Percentiles rank a stretch among this genome's conserved stretches.
Evolutionary conservation across 1,140 invertebrate species (phyloP).

Genomic region (Drosophila dunni): DNA sequence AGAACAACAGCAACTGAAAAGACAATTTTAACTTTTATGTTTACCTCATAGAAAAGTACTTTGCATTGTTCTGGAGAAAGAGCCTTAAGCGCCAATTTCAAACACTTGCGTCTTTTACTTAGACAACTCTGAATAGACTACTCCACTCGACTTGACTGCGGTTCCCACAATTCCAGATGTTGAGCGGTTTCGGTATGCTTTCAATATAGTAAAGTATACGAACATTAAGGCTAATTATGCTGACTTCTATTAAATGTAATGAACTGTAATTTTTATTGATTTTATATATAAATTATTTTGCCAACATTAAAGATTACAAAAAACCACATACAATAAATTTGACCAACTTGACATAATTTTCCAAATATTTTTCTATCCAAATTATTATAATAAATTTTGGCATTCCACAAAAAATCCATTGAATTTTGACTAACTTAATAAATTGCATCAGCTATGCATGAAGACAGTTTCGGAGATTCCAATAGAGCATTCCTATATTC

Average conservation of each 20-base stretch:
- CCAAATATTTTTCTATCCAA: not conserved
- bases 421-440: not conserved
- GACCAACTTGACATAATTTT: too few species aligned
- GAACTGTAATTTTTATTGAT: not conserved
- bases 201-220: not conserved
- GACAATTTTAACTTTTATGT: conserved; percentile 78
- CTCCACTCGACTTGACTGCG: conserved; percentile 5
- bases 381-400: not conserved
- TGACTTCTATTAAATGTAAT: not conserved
- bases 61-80: conserved; percentile 54
- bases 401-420: not conserved
- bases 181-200: conserved; percentile 5
- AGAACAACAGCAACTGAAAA: conserved; percentile 38
- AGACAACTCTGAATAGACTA: conserved; percentile 32
- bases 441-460: not conserved
- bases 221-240: not conserved
- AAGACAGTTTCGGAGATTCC: not conserved
- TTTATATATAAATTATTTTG: not conserved
- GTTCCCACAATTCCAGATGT: conserved; percentile 27
- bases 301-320: not conserved
- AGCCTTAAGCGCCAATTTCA: conserved; percentile 59
- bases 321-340: too few species aligned
- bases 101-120: conserved; percentile 68
- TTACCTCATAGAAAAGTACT: conserved; percentile 79
- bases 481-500: not conserved